Evolutionary conservation across 2,888 invertebrate genomes (phyloP).

Genomic region (Lamellibrachia satsuma): DNA sequence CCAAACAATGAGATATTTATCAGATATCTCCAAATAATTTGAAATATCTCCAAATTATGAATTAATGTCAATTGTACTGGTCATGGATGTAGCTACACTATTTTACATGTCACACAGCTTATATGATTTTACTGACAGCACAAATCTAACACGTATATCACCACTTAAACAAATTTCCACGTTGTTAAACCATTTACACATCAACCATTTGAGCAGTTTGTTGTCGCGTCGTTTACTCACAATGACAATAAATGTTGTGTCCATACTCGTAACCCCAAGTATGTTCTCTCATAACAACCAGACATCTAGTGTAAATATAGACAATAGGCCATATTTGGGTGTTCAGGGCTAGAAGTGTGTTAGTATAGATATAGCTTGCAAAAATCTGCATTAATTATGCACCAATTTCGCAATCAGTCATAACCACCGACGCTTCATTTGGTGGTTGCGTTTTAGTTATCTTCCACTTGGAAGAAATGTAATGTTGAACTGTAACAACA

Average conservation of each 20-base stretch:
- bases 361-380: neutral
- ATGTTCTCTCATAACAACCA: neutral
- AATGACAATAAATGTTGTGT: slow-evolving; percentile 7
- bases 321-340: neutral
- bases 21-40: neutral
- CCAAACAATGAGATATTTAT: neutral
- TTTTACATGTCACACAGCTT: neutral
- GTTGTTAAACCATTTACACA: neutral
- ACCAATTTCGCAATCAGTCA: neutral
- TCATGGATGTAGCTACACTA: neutral
- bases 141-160: neutral
- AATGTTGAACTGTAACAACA: neutral
- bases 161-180: neutral
- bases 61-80: neutral
- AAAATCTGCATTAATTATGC: neutral
- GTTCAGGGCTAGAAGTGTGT: neutral
- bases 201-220: neutral
- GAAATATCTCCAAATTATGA: neutral
- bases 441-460: neutral
- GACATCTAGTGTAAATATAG: neutral
- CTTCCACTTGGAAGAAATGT: no score
- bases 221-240: neutral
- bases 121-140: neutral
- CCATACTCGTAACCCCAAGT: neutral
- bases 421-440: neutral